A percentile compares a stretch with the other conserved stretches of the same genome.
Evolutionary conservation across 1,140 invertebrate genomes (phyloP).

Genomic region (Rhagoletis zephyria): DNA sequence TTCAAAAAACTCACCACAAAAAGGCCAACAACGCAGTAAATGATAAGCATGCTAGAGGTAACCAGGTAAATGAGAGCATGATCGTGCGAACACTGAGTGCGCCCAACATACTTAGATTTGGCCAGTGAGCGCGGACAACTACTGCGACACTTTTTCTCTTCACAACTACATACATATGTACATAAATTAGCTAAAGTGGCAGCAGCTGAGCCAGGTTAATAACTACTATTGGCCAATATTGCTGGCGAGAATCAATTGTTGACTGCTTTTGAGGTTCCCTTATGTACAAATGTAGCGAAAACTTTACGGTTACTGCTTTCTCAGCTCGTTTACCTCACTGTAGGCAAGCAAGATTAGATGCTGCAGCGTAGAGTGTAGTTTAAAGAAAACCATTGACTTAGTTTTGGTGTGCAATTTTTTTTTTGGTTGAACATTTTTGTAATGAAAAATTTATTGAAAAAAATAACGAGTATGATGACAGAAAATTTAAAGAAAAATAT

Average conservation of each 20-base stretch:
- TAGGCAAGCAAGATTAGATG: conserved; percentile 21
- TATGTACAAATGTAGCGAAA: too few relatives aligned
- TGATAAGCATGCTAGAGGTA: neutral
- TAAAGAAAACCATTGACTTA: conserved; percentile 4
- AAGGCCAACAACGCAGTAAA: neutral
- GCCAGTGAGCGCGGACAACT: neutral
- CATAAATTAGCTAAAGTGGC: too few relatives aligned
- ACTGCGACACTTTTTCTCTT: too few relatives aligned
- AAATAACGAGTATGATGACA: neutral
- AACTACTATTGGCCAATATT: neutral
- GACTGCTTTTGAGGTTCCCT: too few relatives aligned
- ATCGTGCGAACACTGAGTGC: neutral
- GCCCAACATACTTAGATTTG: neutral
- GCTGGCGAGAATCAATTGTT: neutral
- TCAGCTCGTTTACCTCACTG: conserved; percentile 13
- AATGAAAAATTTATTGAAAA: neutral
- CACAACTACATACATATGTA: too few relatives aligned
- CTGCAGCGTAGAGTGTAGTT: neutral
- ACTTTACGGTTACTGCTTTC: neutral
- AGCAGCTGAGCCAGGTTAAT: neutral
- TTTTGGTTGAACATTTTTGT: neutral
- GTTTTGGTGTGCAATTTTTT: conserved; percentile 14
- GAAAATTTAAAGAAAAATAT: neutral
- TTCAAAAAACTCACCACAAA: neutral
- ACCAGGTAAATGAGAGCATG: neutral